Evolutionary conservation across 2,888 invertebrate species (phyloP).

Genomic region (Dryadula phaetusa): DNA sequence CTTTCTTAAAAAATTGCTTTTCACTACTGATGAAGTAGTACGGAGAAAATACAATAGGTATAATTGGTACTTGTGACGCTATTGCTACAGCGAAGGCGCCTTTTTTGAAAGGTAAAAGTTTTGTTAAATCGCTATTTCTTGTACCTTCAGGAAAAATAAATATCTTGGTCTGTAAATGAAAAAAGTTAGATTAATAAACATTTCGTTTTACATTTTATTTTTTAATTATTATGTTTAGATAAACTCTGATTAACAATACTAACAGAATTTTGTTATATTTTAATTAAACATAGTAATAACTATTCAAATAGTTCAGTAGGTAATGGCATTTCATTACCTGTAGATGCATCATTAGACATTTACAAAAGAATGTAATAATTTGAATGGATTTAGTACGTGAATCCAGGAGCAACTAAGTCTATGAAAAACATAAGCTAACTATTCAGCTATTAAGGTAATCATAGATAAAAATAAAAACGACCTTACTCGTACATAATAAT

Average conservation of each 20-base stretch:
- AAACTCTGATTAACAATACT: too few relatives aligned
- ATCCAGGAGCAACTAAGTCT: not conserved
- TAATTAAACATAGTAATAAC: too few relatives aligned
- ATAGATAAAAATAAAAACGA: not conserved
- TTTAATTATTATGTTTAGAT: not conserved
- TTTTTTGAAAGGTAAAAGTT: constrained; percentile 88
- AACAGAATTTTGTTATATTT: not conserved
- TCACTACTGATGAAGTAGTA: constrained; percentile 84
- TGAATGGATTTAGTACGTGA: not conserved
- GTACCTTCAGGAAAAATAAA: constrained; percentile 91
- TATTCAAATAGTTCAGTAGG: not conserved
- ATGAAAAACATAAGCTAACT: not conserved
- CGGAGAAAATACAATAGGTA: constrained; percentile 88
- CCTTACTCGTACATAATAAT: not conserved
- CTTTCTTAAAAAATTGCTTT: constrained; percentile 79
- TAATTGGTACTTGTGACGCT: constrained; percentile 87
- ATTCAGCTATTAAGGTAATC: not conserved
- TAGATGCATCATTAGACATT: not conserved
- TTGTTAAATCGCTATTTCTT: constrained; percentile 80
- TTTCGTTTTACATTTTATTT: not conserved
- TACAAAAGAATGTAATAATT: not conserved
- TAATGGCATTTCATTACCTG: too few relatives aligned
- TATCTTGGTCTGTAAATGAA: constrained; percentile 84
- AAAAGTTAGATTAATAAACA: constrained; percentile 17
- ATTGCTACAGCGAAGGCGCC: constrained; percentile 90